Base-by-base conservation (phyloP, 2,797 vertebrate species). In the Hyperoplus lanceolatus region DNA sequence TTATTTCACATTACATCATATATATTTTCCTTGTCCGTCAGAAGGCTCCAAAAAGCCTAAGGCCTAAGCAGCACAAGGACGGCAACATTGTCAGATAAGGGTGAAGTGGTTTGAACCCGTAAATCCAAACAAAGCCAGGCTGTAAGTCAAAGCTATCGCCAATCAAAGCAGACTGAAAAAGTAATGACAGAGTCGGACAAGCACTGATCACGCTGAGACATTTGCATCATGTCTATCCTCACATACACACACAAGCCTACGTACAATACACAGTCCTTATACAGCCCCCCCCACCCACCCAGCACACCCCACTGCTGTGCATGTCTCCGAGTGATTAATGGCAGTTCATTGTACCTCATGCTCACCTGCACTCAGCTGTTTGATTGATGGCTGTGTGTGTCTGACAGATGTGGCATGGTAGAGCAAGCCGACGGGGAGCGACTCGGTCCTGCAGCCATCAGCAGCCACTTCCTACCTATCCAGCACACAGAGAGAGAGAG, bases 251-350 rank as follows among this genome's bases (percentile, higher is more conserved):
- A 75, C 29, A 54, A 2, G 2, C 21, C 29, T 1, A 46, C 13
- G 9, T 6, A 12, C 16, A 41, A 50, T 63, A 29, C 46, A 38
- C 57, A 83, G 67, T 41, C 41, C 59, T 69, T 70, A 67, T 65
- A 68, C 63, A 75, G 13, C 65, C 49, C 14, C 70, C 49, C 14
- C 70, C 48, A 49, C 51, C 48, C 56, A 4, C 70, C 11, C 15
- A 9, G 18, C 5, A 7, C 46, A 18, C 56, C 65, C 55, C 72
- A 38, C 54, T 51, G 46, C 48, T 71, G 70, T 83, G 75, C 79
- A 38, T 46, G 89, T 87, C 87, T 69, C 60, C 1, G 72, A 81
- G 87, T 93, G 91, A 93, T 90, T 92, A 92, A 93, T 92, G 86
- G 79, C 14, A 61, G 88, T 70, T 86, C 85, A 53, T 66, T 21